phyloP scores from a whole-genome alignment of 2,888 invertebrate species.

The Hartigia nigra region DNA sequence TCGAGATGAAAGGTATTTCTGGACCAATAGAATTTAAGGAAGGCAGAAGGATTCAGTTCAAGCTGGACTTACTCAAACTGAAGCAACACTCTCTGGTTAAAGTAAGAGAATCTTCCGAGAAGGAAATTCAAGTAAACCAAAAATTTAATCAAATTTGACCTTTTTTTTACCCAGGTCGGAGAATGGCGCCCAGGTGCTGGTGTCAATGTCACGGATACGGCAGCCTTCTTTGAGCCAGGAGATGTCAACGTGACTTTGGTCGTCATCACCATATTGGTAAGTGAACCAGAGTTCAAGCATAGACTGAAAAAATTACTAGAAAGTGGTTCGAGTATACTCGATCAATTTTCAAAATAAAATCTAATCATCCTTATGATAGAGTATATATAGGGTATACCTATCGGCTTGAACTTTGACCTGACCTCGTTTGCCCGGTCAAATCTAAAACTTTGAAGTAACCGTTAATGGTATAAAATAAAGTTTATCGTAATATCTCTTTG shows the following conservation, averaged over 20 bases:
- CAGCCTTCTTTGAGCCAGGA: conserved; percentile 79
- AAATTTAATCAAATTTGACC: background rate
- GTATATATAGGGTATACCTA: background rate
- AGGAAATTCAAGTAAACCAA: background rate
- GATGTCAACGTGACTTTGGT: conserved; percentile 80
- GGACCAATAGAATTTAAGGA: conserved; percentile 85
- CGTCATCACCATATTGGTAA: conserved; percentile 81
- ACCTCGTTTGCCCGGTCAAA: background rate
- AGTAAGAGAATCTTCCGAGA: conserved; percentile 39
- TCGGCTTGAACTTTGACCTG: background rate
- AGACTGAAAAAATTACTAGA: background rate
- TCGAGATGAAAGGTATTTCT: conserved; percentile 82
- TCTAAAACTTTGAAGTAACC: background rate
- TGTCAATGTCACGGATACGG: conserved; percentile 77
- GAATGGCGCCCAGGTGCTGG: conserved; percentile 78
- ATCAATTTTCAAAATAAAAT: background rate
- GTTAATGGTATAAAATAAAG: background rate
- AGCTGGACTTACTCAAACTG: conserved; percentile 79
- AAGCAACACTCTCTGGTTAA: conserved; percentile 80
- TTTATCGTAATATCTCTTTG: background rate
- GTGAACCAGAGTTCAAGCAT: conserved; percentile 42
- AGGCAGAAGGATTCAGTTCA: conserved; percentile 79
- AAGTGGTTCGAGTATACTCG: background rate
- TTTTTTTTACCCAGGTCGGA: conserved; percentile 69
- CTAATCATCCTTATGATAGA: background rate